A percentile compares a stretch with the other conserved stretches of the same genome.
These are phyloP conservation scores for Portevinia maculata DNA, from an alignment of 2,888 invertebrate species.

Conservation along the genomic window DNA sequence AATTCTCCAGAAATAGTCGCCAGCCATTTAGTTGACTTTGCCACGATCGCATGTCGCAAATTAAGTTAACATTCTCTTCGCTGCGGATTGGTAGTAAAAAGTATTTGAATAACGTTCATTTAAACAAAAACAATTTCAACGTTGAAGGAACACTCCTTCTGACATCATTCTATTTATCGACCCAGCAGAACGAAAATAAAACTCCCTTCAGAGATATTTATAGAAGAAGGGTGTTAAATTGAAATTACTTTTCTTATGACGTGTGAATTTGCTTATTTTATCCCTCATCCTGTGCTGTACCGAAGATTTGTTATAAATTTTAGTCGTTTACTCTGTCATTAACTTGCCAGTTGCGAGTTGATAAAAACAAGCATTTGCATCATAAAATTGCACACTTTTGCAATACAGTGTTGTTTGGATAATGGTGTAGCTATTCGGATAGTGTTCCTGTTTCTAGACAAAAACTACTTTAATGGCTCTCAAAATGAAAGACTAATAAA, in stretches of 20 bases:
- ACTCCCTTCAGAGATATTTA: conserved; percentile 23
- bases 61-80: conserved; percentile 39
- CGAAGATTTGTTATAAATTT: conserved; percentile 8
- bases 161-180: neutral
- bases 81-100: conserved; percentile 40
- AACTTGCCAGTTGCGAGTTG: conserved; percentile 25
- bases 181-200: neutral
- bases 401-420: conserved; percentile 6
- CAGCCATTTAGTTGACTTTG: conserved; percentile 16
- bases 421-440: neutral
- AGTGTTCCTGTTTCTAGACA: neutral
- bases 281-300: neutral
- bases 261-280: conserved; percentile 51
- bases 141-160: conserved; percentile 1
- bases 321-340: conserved; percentile 3
- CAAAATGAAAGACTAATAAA: conserved; percentile 10
- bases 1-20: conserved; percentile 25
- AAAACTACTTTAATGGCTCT: conserved; percentile 6
- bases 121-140: conserved; percentile 33
- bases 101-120: conserved; percentile 58
- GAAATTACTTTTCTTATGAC: conserved; percentile 60
- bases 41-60: conserved; percentile 36
- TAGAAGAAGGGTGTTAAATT: conserved; percentile 57
- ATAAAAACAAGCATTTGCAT: conserved; percentile 37
- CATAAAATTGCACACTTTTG: conserved; percentile 46